phyloP scores from a whole-genome alignment of 2,113 vertebrate species.

The Empidonax traillii region DNA sequence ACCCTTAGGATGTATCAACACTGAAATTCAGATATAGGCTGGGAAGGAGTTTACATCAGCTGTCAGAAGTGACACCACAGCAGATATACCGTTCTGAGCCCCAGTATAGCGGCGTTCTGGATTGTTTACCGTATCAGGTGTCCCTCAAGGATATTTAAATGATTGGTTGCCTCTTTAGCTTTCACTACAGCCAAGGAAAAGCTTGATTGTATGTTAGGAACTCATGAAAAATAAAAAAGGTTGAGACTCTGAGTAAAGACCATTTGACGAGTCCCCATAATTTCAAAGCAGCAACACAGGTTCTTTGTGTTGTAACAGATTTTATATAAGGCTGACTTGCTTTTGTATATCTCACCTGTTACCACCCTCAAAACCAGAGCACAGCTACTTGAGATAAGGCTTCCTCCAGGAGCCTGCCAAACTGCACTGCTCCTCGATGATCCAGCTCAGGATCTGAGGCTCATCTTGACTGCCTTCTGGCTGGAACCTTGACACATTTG shows the following conservation, averaged over 20 bases:
- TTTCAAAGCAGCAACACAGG: background rate
- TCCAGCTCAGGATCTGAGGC: background rate
- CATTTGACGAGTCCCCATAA: background rate
- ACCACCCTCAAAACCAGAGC: background rate
- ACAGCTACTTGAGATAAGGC: background rate
- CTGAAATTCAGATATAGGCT: background rate
- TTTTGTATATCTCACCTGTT: background rate
- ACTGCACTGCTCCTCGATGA: background rate
- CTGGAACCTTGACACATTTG: background rate
- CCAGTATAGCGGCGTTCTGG: background rate
- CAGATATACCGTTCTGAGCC: background rate
- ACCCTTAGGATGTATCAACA: background rate
- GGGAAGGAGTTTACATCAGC: background rate
- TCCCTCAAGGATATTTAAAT: background rate
- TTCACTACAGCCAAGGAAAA: background rate
- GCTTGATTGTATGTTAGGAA: background rate
- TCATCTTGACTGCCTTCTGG: background rate
- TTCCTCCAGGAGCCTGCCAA: background rate
- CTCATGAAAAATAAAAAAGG: background rate
- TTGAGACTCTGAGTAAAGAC: background rate
- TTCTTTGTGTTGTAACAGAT: background rate
- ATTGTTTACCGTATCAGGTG: background rate
- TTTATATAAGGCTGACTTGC: background rate
- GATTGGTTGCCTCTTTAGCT: background rate
- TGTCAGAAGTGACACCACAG: background rate